Base-by-base conservation (phyloP, 2,113 vertebrate genomes). In the Podarcis raffonei region DNA sequence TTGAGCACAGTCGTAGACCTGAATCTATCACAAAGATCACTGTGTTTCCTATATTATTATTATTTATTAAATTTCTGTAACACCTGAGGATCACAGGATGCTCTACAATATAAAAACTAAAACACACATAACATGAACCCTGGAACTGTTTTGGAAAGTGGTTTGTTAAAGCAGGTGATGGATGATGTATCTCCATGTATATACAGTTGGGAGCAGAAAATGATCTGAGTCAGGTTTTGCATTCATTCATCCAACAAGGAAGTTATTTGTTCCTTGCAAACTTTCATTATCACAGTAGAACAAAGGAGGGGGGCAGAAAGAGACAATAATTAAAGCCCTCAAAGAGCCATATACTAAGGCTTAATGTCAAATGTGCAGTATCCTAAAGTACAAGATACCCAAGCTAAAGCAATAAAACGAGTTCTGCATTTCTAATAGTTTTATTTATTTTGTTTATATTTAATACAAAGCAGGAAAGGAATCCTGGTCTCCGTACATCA, bases 261-360 rank as follows among this genome's bases (percentile, higher is more conserved):
- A 69, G 81, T 94, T 53, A 87, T 85, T 90, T 92, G 72, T n/a
- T 74, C 35, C 32, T 25, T 86, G 32, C 75, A 85, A 87, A 90
- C 69, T 87, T 92, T n/a, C 48, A 42, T 23, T 25, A 87, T 32
- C 35, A 90, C 82, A 13, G 15, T 35, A 59, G 57, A 39, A 83
- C 6, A 27, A 86, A 72, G 79, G 82, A 87, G 35, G 83, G 71
- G 37, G 87, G 48, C 4, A 89, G 85, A 77, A 0, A 85, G 32
- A 94, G 81, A 89, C 88, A 91, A 92, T 95, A 95, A 84, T 84
- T 90, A 95, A 92, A 91, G 75, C 91, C 48, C 91, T 94, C 91
- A 90, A 94, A 94, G 86, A 93, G 57, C 65, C 42, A 93, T 92
- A 88, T 82, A 93, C 68, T 92, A 90, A 78, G 57, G 74, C 90